Conservation (phyloP, 2,888 invertebrate species). For the Chrysotoxum bicinctum region DNA sequence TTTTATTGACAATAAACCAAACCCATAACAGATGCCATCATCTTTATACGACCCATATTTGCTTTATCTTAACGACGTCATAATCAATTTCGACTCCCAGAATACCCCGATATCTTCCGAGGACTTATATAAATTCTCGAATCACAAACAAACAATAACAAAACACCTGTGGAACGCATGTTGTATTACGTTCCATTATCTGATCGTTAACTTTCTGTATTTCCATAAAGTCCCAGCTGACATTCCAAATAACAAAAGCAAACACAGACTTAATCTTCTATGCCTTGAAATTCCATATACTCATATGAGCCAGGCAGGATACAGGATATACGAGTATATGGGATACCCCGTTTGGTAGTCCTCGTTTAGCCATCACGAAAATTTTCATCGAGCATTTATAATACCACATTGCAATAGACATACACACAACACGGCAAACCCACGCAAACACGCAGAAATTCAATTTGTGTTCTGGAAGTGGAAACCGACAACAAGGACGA, state of each 20-base stretch:
- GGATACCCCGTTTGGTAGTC: background rate
- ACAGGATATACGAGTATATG: background rate
- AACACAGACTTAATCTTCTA: conserved; percentile 31
- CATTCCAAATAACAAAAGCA: conserved; percentile 28
- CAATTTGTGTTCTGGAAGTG: conserved; percentile 56
- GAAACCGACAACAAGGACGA: conserved; percentile 53
- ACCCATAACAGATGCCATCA: conserved; percentile 40
- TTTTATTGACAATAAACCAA: conserved; percentile 54
- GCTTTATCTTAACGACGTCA: conserved; percentile 48
- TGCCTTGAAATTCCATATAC: conserved; percentile 21
- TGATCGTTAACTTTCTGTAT: conserved; percentile 40
- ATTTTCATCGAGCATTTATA: conserved; percentile 31
- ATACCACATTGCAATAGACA: background rate
- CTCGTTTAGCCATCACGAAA: conserved; percentile 12
- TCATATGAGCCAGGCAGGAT: background rate
- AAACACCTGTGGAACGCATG: conserved; percentile 58
- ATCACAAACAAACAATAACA: background rate
- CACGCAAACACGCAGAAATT: conserved; percentile 35
- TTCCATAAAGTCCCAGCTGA: conserved; percentile 17
- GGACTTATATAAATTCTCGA: background rate
- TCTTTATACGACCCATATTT: conserved; percentile 45
- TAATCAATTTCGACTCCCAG: conserved; percentile 26
- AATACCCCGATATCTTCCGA: background rate
- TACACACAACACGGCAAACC: background rate
- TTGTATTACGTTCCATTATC: conserved; percentile 24